Evolutionary conservation across 2,797 vertebrate genomes (phyloP), one percentile per base, ranked within the genome.

Genomic region (Rhinoraja longicauda): DNA sequence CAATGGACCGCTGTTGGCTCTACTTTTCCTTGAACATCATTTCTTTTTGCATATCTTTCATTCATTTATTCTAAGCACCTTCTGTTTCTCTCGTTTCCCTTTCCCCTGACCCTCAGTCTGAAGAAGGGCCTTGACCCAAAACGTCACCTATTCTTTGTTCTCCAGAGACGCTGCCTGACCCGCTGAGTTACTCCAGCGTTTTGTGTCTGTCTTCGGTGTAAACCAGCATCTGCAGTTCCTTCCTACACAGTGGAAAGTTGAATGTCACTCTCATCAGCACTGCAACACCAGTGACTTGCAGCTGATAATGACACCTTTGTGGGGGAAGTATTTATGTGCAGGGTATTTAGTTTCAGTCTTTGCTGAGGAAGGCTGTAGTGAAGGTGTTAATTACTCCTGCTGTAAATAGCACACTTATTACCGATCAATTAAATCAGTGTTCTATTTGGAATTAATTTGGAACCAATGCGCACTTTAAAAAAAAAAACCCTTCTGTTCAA

Each of bases 331-430:
- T 92, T 92, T 57, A 70, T 92, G 70, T 29, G 39, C 39, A 73
- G 84, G 84, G 21, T 88, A 88, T 88, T 62, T 88, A 21, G 62
- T 88, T 88, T 67, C 84, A 88, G n/a, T 21, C 17, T 88, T 36
- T 36, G 59, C 59, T 88, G 84, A 36, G 84, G 84, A 88, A 88
- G 62, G 32, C 59, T 36, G 62, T 26, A 53, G 26, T 57, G 90
- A 92, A 88, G 70, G 70, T 92, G 90, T 92, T 75, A 92, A 75
- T 92, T 92, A 92, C 90, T 92, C 62, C 57, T 53, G 15, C 90
- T 39, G 45, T 92, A 92, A 92, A 75, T 92, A 92, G 70, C 90
- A n/a, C 45, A 13, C 72, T 75, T 92, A 92, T 92, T 92, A 53
- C 70, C 45, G 39, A 57, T 10, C 72, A 92, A 92, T 75, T 92